A percentile compares a stretch with the other conserved stretches of the same genome.
Conservation (phyloP, 2,113 vertebrate species). For the Sinocyclocheilus rhinocerous region DNA sequence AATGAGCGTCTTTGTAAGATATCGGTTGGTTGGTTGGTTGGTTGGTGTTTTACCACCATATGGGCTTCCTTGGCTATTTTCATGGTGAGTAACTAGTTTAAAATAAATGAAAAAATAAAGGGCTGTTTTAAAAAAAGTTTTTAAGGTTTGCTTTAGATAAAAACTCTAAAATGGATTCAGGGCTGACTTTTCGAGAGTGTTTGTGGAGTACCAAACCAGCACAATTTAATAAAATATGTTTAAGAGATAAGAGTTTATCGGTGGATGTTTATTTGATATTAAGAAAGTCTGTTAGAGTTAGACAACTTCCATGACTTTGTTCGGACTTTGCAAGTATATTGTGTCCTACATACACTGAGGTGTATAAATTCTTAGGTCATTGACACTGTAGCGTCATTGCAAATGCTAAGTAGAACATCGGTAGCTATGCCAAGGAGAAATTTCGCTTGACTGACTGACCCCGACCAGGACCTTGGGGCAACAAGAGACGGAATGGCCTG, state of each 20-base stretch:
- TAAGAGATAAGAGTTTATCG: background rate
- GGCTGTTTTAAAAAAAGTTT: no score
- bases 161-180: no score
- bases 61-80: no score
- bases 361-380: background rate
- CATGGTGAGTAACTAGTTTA: no score
- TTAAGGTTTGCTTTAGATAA: no score
- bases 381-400: background rate
- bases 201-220: no score
- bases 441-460: background rate
- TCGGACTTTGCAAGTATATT: background rate
- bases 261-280: background rate
- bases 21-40: no score
- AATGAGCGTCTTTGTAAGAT: background rate
- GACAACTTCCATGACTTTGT: background rate
- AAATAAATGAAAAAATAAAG: no score
- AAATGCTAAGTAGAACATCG: conserved; percentile 3
- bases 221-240: background rate
- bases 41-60: no score
- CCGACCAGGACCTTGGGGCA: conserved; percentile 9
- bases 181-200: no score
- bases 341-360: background rate
- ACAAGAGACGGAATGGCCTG: conserved; percentile 30
- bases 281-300: background rate
- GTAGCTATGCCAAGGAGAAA: conserved; percentile 2